Evolutionary conservation across 2,113 vertebrate species (phyloP), one percentile per base, ranked within the genome.

Genomic region (Channa argus): DNA sequence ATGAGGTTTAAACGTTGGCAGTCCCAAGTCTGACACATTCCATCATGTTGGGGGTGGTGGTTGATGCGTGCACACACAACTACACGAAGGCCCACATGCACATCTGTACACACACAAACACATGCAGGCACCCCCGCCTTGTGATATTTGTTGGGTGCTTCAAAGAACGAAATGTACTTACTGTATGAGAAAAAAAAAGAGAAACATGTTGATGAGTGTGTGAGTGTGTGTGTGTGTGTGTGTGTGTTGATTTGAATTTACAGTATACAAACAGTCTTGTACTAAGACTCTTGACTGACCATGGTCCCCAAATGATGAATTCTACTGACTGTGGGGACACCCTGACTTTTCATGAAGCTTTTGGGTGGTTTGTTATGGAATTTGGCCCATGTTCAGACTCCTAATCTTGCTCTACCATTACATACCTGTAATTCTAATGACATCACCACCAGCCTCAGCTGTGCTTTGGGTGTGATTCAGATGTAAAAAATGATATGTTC

Each of bases 1-100:
- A 94, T 84, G 80, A 95, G 90, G 82, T 92, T 91, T 95, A 95
- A 96, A 94, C 72, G 86, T 92, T 87, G 86, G 71, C 91, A 84
- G 90, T 90, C 92, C 91, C 92, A 89, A 80, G 80, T 86, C 89
- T 94, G 94, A 93, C 94, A 91, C 76, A 74, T 78, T 85, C 83
- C 86, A 95, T 96, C 92, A 91, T 79, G 91, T 94, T 4, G 50
- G 36, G 47, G 53, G 60, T 6, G 50, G 36, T 58, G 52, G 61
- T 43, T 52, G 73, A 53, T 14, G 4, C 9, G 46, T 3, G 1
- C 44, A 34, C 61, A 67, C 54, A 55, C 61, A 52, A 50, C 38
- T 52, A 44, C 54, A 61, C 38, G 8, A 24, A 24, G 24, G 71
- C 63, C n/a, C 9, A 11, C 37, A 39, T 3, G 34, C 13, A 52